These are phyloP conservation scores for Pteronura brasiliensis DNA, from an alignment of 2,113 vertebrate genomes.

Conservation along the genomic window DNA sequence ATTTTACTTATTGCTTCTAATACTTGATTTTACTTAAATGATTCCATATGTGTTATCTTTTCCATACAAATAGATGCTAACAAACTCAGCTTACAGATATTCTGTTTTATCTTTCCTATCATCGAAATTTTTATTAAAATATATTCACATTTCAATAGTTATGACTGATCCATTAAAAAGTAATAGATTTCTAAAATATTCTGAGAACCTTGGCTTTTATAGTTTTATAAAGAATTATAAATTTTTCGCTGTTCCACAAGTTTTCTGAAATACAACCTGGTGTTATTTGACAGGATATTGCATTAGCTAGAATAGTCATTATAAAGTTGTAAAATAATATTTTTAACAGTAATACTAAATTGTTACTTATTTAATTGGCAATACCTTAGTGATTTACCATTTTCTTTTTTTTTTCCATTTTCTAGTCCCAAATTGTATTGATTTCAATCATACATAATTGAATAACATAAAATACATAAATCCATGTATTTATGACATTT, in stretches of 20 bases:
- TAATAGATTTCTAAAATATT: neutral
- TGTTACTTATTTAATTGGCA: neutral
- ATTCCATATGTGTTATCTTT: neutral
- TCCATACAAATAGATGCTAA: neutral
- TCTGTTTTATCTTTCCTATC: neutral
- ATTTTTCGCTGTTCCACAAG: neutral
- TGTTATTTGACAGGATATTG: neutral
- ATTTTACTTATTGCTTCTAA: neutral
- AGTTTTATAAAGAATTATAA: neutral
- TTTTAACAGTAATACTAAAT: neutral
- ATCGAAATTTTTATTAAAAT: neutral
- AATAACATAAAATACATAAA: too few relatives aligned
- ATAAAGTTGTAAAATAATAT: neutral
- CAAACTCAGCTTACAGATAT: neutral
- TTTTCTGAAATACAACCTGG: neutral
- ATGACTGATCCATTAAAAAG: neutral
- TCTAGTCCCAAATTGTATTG: neutral
- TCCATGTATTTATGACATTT: neutral
- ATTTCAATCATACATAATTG: too few relatives aligned
- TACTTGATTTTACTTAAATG: neutral
- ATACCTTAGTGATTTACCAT: neutral
- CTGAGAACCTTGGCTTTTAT: neutral
- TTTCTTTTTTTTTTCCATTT: neutral
- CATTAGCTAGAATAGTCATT: neutral
- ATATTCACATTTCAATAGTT: neutral